Percentiles rank a stretch among this genome's conserved stretches.
These are phyloP conservation scores for Amphipyra berbera DNA, from an alignment of 2,888 invertebrate species.

Conservation along the genomic window DNA sequence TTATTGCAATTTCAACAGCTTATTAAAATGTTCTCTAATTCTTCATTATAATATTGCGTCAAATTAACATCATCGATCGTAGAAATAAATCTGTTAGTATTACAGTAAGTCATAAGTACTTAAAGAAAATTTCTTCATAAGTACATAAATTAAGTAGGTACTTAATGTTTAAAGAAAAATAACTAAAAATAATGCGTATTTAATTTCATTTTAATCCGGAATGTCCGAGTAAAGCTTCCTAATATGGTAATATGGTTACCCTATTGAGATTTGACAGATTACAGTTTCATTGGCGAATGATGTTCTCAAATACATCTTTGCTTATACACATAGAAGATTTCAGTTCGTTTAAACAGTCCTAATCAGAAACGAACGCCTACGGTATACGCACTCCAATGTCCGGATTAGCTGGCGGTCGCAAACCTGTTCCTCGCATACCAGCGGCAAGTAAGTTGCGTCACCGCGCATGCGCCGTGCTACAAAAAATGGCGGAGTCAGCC, in stretches of 20 bases:
- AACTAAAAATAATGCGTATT: too few species aligned
- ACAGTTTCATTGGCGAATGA: not conserved
- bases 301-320: too few species aligned
- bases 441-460: constrained; percentile 57
- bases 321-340: too few species aligned
- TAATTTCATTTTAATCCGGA: not conserved
- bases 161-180: too few species aligned
- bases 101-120: too few species aligned
- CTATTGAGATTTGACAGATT: constrained; percentile 6
- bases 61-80: too few species aligned
- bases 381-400: constrained; percentile 43
- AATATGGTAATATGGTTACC: constrained; percentile 15
- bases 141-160: too few species aligned
- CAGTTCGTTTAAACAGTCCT: not conserved
- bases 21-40: too few species aligned
- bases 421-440: constrained; percentile 62
- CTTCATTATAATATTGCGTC: too few species aligned
- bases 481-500: constrained; percentile 57
- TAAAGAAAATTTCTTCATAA: too few species aligned
- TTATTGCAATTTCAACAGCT: too few species aligned
- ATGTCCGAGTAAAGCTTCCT: constrained; percentile 2
- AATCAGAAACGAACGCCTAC: constrained; percentile 36
- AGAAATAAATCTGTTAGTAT: too few species aligned
- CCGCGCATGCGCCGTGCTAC: constrained; percentile 52
- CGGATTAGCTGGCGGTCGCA: constrained; percentile 49